Evolutionary conservation across 2,113 vertebrate genomes (phyloP).

Genomic region (Cottus gobio): DNA sequence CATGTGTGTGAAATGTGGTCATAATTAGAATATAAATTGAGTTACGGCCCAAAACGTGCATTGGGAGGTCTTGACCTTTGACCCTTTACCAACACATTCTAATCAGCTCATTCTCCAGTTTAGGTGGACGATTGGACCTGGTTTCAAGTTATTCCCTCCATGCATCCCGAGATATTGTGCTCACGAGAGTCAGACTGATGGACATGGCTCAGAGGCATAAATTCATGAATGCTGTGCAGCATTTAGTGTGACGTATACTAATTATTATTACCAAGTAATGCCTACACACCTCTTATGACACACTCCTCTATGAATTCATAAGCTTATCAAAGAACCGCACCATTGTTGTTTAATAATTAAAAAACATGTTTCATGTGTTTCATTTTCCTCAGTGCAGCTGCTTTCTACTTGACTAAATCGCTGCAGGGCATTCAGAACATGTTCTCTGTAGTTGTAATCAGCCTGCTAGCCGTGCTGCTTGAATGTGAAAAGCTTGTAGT

Average conservation of each 20-base stretch:
- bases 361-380: background rate
- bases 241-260: no score
- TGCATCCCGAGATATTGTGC: no score
- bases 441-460: slow-evolving; percentile 6
- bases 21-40: background rate
- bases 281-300: background rate
- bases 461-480: background rate
- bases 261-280: background rate
- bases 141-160: background rate
- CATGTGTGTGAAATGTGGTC: background rate
- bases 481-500: slow-evolving; percentile 7
- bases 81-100: background rate
- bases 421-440: background rate
- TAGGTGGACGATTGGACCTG: background rate
- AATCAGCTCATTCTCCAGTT: background rate
- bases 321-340: background rate
- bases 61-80: background rate
- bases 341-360: background rate
- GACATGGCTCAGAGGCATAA: background rate
- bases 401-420: background rate
- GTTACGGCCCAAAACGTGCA: background rate
- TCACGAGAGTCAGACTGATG: background rate
- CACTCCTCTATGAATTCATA: background rate
- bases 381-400: background rate
- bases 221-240: background rate